phyloP scores from a whole-genome alignment of 2,888 invertebrate genomes.

The Loripinus fragilis region DNA sequence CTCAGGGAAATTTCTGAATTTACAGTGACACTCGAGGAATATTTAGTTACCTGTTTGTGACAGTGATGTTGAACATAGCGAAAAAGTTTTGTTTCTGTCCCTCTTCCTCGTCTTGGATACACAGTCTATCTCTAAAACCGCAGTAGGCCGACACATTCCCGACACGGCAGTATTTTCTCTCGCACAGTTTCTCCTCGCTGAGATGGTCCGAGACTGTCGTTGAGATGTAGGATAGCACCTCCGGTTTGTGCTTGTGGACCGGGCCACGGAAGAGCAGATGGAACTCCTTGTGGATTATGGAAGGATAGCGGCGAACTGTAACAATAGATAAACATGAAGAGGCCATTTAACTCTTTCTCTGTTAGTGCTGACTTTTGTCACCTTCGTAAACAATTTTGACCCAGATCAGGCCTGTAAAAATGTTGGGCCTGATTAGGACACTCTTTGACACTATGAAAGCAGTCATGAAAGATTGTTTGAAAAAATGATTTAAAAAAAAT shows the following conservation, averaged over 20 bases:
- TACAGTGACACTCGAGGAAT: no score
- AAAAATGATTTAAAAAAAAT: no score
- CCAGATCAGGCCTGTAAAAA: no score
- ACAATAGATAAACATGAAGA: not conserved
- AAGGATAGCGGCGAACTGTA: slow-evolving; percentile 45
- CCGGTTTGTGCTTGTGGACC: slow-evolving; percentile 38
- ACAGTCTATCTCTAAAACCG: not conserved
- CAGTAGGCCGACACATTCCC: not conserved
- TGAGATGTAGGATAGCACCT: slow-evolving; percentile 42
- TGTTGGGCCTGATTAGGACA: no score
- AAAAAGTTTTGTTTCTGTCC: slow-evolving; percentile 39
- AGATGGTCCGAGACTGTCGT: slow-evolving; percentile 43
- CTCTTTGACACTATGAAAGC: no score
- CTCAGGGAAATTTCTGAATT: no score
- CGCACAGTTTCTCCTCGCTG: slow-evolving; percentile 39
- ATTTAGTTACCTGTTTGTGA: slow-evolving; percentile 59
- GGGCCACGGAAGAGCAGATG: slow-evolving; percentile 50
- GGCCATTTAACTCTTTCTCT: no score
- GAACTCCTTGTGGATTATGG: slow-evolving; percentile 49
- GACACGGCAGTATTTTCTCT: slow-evolving; percentile 34
- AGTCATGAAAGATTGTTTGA: no score
- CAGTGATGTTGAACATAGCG: slow-evolving; percentile 50
- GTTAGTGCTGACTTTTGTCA: no score
- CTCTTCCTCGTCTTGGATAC: slow-evolving; percentile 19
- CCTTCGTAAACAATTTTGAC: no score